These are phyloP conservation scores for Gobio gobio DNA, from an alignment of 2,113 vertebrate species.

Conservation along the genomic window DNA sequence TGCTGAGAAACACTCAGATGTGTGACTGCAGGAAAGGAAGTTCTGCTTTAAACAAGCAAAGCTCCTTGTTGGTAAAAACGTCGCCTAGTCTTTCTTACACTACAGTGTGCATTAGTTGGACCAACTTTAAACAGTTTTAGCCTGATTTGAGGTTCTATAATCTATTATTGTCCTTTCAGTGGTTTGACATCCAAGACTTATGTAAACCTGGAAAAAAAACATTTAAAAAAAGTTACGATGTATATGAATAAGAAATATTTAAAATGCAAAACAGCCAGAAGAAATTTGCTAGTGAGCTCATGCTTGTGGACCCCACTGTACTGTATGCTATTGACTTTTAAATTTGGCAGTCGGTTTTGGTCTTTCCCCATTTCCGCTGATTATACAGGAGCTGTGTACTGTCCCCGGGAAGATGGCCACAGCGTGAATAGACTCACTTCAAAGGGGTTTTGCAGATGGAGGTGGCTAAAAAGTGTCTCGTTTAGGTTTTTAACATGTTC, in stretches of 20 bases:
- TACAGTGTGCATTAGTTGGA: background rate
- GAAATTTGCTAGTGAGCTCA: background rate
- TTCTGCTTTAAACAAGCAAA: too few relatives aligned
- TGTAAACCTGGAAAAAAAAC: background rate
- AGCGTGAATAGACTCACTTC: background rate
- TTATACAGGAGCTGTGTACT: background rate
- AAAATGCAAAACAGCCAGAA: background rate
- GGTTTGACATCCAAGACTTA: too few relatives aligned
- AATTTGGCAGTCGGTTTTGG: background rate
- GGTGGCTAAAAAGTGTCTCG: background rate
- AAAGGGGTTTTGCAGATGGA: background rate
- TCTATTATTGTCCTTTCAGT: background rate
- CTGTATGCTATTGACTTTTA: background rate
- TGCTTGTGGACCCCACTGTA: too few relatives aligned
- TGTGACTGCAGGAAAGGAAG: background rate
- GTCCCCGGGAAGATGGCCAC: too few relatives aligned
- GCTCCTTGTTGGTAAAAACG: background rate
- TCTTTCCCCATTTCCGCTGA: background rate
- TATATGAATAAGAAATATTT: background rate
- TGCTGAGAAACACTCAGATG: background rate
- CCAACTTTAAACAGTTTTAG: background rate
- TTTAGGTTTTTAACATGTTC: background rate
- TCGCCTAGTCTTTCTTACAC: background rate
- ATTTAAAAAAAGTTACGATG: constrained; percentile 18
- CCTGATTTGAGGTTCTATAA: background rate